Base-by-base conservation (phyloP, 2,888 invertebrate species). In the Dolichopus griseipennis region DNA sequence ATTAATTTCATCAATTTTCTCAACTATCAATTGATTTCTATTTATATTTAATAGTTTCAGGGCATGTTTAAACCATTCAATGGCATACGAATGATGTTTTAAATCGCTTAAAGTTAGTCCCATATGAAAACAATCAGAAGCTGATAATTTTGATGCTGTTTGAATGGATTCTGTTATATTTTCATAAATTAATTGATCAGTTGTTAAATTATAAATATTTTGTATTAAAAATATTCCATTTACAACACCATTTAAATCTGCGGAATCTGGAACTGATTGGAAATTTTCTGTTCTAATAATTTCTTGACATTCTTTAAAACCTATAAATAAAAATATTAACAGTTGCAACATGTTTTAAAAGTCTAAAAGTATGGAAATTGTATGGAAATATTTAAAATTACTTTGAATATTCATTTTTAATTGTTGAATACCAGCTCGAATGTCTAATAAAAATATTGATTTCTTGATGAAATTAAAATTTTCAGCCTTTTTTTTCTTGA, bases 101-200 rank as follows among this genome's bases (percentile, higher is more conserved):
- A 27, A 27, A 27, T 63, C 15, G 1, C 9, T 15, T 27, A 63
- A 18, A 27, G 4, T 63, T 33, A 18, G 15, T n/a, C 12, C 15
- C 15, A 63, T 18, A 18, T 52, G 5, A 2, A 52, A 52, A 52
- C 52, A 52, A 52, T 52, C 52, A 18, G 18, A 18, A 18, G 18
- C 52, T 52, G 52, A 76, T 18, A 52, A n/a, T 52, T 52, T 52
- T 18, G 52, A 52, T 52, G 15, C 1, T 18, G 18, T 18, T 52
- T n/a, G 9, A 52, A 52, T 52, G 9, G 52, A 12, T 52, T 52
- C 18, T 12, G 52, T 18, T 12, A 52, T 52, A 6, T 12, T 15
- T 6, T 18, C 52, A 6, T 52, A 2, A 15, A 52, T 15, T 12
- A 52, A 52, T 18, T 52, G 15, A 4, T 15, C 52, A 52, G 52